These are phyloP conservation scores for Chromobotia macracanthus DNA, from an alignment of 2,797 vertebrate species.

Conservation along the genomic window DNA sequence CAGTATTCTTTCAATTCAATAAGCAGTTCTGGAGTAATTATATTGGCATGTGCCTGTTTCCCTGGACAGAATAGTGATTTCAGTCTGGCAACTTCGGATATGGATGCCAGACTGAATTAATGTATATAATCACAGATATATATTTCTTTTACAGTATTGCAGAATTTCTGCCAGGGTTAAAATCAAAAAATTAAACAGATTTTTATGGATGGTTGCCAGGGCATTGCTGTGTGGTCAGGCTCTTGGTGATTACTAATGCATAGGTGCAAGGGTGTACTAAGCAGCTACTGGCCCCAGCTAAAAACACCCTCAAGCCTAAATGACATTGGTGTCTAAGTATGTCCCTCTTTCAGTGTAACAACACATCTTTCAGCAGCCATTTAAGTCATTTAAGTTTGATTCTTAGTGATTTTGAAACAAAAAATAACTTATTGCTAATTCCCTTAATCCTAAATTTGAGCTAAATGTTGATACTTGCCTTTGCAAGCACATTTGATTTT, in stretches of 20 bases:
- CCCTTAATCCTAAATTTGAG: no score
- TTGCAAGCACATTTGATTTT: no score
- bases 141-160: no score
- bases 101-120: neutral
- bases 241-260: neutral
- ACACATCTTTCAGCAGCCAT: no score
- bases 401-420: no score
- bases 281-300: neutral
- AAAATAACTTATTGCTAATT: no score
- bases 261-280: neutral
- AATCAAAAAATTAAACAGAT: neutral
- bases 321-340: no score
- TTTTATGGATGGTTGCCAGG: neutral
- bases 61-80: slow-evolving; percentile 60
- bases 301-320: no score
- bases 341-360: no score
- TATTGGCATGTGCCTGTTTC: slow-evolving; percentile 54
- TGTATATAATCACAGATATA: slow-evolving; percentile 1
- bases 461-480: no score
- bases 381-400: no score
- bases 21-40: slow-evolving; percentile 59
- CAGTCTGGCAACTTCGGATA: slow-evolving; percentile 48
- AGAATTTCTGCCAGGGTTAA: neutral
- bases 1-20: slow-evolving; percentile 50
- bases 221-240: neutral